These are phyloP conservation scores for Oreortyx pictus DNA, from an alignment of 2,797 vertebrate species.

Conservation along the genomic window DNA sequence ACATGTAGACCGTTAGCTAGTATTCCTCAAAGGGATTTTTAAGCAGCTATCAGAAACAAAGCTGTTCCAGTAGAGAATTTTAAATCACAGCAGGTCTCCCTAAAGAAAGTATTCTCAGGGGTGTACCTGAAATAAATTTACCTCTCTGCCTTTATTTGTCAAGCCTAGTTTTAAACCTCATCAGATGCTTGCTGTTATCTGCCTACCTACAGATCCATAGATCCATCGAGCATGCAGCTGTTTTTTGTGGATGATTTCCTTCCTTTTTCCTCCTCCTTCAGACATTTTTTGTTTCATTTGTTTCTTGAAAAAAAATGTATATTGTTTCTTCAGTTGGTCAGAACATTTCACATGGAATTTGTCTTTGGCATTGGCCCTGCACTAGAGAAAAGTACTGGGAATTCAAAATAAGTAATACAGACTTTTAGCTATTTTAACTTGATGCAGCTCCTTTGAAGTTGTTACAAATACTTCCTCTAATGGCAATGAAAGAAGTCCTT, in stretches of 20 bases:
- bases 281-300: neutral
- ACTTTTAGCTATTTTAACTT: conserved; percentile 11
- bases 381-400: neutral
- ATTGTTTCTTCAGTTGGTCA: neutral
- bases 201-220: neutral
- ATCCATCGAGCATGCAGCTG: neutral
- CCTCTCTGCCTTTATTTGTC: neutral
- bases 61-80: neutral
- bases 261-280: neutral
- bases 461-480: neutral
- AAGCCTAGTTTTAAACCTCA: neutral
- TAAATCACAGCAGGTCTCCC: neutral
- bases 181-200: neutral
- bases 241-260: neutral
- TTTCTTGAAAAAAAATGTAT: neutral
- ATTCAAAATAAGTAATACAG: neutral
- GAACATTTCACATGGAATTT: neutral
- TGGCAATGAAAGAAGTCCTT: neutral
- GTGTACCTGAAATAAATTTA: neutral
- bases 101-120: neutral
- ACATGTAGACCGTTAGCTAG: neutral
- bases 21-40: neutral
- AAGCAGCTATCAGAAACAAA: neutral
- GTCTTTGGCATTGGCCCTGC: neutral
- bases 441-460: neutral